Evolutionary conservation across 1,140 invertebrate species (phyloP).

Genomic region (Eurosta solidaginis): DNA sequence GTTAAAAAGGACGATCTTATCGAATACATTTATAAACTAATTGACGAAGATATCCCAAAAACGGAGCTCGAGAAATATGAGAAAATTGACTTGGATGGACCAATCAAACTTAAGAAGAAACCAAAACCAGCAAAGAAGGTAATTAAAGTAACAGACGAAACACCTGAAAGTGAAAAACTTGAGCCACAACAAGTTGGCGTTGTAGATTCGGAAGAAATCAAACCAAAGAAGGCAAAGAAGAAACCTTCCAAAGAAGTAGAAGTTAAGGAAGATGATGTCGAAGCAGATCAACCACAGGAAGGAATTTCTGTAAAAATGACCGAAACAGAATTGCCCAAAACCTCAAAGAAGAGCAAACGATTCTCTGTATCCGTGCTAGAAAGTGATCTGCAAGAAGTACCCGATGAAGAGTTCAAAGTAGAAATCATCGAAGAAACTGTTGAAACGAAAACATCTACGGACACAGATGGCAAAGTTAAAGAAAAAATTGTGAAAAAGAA

Average conservation of each 20-base stretch:
- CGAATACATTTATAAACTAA: slow-evolving; percentile 55
- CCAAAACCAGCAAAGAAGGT: slow-evolving; percentile 38
- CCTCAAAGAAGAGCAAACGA: slow-evolving; percentile 30
- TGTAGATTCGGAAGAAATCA: neutral
- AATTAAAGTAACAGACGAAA: slow-evolving; percentile 46
- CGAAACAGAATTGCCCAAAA: neutral
- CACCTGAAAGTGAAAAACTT: slow-evolving; percentile 49
- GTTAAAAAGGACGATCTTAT: slow-evolving; percentile 46
- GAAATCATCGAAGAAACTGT: slow-evolving; percentile 46
- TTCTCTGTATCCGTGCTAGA: neutral
- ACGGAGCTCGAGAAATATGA: slow-evolving; percentile 59
- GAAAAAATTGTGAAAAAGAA: slow-evolving; percentile 53
- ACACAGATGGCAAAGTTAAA: slow-evolving; percentile 41
- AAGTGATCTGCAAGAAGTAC: neutral
- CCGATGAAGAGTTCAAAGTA: neutral
- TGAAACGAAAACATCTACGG: slow-evolving; percentile 38
- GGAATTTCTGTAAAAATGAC: neutral
- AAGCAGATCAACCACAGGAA: neutral
- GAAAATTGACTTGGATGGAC: slow-evolving; percentile 52
- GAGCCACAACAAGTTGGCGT: neutral
- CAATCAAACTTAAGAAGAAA: slow-evolving; percentile 55
- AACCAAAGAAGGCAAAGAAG: slow-evolving; percentile 42
- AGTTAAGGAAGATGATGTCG: neutral
- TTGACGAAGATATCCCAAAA: slow-evolving; percentile 57
- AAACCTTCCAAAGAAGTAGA: slow-evolving; percentile 21